These are phyloP conservation scores for Pachymerium ferrugineum DNA, from an alignment of 2,888 invertebrate genomes.

Conservation along the genomic window DNA sequence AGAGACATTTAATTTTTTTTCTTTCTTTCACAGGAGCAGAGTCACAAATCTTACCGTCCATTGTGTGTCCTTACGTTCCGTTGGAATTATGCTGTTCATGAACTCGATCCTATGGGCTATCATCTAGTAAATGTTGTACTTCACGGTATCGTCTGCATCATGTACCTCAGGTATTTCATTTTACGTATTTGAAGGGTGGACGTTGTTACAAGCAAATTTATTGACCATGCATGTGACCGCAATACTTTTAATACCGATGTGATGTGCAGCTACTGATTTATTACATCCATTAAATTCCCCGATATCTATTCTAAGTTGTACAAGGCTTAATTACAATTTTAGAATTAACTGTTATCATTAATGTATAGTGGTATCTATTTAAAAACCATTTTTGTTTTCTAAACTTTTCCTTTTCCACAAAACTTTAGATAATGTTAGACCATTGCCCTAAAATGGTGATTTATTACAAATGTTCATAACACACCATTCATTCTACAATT, in stretches of 20 bases:
- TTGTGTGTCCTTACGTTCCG: conserved; percentile 91
- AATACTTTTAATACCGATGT: background rate
- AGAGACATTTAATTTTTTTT: conserved; percentile 21
- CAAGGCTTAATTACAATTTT: no score
- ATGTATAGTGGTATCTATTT: no score
- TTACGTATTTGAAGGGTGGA: background rate
- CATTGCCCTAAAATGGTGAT: conserved; percentile 20
- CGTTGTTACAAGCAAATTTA: background rate
- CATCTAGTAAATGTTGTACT: conserved; percentile 87
- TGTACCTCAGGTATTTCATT: conserved; percentile 71
- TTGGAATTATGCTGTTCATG: conserved; percentile 85
- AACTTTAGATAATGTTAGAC: conserved; percentile 23
- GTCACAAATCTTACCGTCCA: conserved; percentile 95
- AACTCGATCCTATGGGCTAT: conserved; percentile 85
- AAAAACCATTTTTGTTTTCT: background rate
- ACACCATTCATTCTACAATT: conserved; percentile 27
- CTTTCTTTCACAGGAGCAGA: conserved; percentile 70
- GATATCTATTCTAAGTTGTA: no score
- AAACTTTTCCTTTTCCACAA: background rate
- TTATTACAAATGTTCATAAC: conserved; percentile 27
- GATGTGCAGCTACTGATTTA: background rate
- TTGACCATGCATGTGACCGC: background rate
- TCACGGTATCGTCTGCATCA: conserved; percentile 79
- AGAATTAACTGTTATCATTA: background rate
- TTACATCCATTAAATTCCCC: background rate